A percentile compares a stretch with the other conserved stretches of the same genome.
These are phyloP conservation scores for Drosophila lacteicornis DNA, from an alignment of 1,140 invertebrate genomes.

Conservation along the genomic window DNA sequence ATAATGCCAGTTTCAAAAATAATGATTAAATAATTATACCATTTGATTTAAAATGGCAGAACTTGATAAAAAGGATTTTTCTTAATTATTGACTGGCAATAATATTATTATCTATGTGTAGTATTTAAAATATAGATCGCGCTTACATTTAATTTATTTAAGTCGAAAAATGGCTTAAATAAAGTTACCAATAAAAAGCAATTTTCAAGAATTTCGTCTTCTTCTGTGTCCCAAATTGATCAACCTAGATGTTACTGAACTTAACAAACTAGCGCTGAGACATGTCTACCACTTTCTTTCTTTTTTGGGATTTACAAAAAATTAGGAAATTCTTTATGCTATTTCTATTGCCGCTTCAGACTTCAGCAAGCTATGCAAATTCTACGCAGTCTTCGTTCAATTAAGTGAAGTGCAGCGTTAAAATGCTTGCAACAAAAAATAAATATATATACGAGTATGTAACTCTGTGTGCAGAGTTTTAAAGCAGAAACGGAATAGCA, in stretches of 20 bases:
- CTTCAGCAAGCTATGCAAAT: conserved; percentile 9
- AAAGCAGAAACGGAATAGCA: conserved; percentile 7
- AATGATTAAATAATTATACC: not conserved
- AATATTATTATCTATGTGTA: no score
- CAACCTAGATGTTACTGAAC: not conserved
- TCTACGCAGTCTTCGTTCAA: conserved; percentile 25
- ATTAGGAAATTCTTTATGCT: not conserved
- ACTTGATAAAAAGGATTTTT: no score
- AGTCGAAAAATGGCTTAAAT: not conserved
- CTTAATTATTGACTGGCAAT: no score
- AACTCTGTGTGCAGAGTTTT: conserved; percentile 7
- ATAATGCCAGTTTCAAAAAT: not conserved
- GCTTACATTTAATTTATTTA: not conserved
- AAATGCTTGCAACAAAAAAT: conserved; percentile 2
- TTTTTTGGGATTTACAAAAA: not conserved
- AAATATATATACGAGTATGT: not conserved
- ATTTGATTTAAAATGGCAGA: not conserved
- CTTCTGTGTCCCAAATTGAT: not conserved
- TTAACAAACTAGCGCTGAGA: not conserved
- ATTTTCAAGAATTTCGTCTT: no score
- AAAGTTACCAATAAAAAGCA: not conserved
- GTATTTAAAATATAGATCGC: no score
- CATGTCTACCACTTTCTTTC: conserved; percentile 4
- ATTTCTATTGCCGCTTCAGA: not conserved
- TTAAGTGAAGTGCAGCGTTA: conserved; percentile 43